These are phyloP conservation scores for Lepidurus apus DNA, from an alignment of 1,140 invertebrate genomes.

Conservation along the genomic window DNA sequence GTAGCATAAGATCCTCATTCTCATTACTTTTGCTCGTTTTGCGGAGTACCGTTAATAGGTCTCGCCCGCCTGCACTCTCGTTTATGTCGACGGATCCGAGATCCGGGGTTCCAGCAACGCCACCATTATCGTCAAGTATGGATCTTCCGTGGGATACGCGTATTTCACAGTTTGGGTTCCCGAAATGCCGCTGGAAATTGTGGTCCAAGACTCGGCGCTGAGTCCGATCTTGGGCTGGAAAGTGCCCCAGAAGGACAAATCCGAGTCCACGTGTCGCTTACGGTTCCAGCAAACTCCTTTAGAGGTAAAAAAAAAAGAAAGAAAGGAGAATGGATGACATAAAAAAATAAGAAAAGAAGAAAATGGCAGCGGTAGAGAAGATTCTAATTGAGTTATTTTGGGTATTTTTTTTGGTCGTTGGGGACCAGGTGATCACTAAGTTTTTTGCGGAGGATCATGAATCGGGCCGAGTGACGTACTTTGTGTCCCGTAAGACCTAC, in stretches of 20 bases:
- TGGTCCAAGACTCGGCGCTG: conserved; percentile 77
- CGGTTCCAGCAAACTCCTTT: conserved; percentile 40
- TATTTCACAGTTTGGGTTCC: conserved; percentile 95
- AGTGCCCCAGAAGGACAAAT: conserved; percentile 56
- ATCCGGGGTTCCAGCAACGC: conserved; percentile 90
- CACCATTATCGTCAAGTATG: conserved; percentile 88
- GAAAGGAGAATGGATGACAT: background rate
- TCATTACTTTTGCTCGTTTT: background rate
- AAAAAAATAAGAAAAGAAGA: background rate
- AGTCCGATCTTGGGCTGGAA: conserved; percentile 85
- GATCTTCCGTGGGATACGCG: conserved; percentile 78
- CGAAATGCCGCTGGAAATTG: conserved; percentile 83
- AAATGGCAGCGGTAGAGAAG: background rate
- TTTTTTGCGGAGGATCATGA: conserved; percentile 87
- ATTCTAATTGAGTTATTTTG: background rate
- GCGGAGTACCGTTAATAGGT: conserved; percentile 57
- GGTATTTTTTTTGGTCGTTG: background rate
- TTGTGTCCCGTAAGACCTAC: conserved; percentile 79
- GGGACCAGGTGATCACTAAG: conserved; percentile 62
- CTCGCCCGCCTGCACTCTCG: conserved; percentile 89
- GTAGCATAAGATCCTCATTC: background rate
- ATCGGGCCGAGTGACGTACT: conserved; percentile 80
- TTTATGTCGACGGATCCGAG: conserved; percentile 95
- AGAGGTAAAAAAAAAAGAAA: conserved; percentile 37
- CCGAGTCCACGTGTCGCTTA: conserved; percentile 38